Conservation (phyloP, 2,888 invertebrate species). For the Arctia plantaginis region DNA sequence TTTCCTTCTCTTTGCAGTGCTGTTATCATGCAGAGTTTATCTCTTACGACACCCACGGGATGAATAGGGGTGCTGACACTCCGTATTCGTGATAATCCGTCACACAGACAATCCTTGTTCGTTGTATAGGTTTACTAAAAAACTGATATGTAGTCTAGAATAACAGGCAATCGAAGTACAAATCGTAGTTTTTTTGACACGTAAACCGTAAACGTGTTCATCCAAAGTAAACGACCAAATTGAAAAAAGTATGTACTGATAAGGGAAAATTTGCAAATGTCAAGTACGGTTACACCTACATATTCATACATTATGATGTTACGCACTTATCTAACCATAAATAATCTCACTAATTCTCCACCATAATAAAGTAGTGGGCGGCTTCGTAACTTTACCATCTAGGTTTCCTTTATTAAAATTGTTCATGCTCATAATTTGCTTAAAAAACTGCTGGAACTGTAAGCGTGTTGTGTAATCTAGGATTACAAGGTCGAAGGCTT, state of each 20-base stretch:
- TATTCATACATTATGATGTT: neutral
- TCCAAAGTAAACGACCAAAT: no score
- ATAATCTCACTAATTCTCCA: neutral
- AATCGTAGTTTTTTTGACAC: neutral
- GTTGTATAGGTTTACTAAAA: no score
- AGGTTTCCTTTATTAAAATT: neutral
- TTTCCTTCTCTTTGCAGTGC: no score
- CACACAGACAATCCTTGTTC: no score
- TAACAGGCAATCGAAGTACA: neutral
- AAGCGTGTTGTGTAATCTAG: neutral
- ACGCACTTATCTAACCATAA: neutral
- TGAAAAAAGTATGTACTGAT: neutral
- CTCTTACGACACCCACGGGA: no score
- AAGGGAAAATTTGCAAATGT: neutral
- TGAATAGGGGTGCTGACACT: no score
- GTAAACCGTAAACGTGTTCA: neutral
- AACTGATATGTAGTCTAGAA: neutral
- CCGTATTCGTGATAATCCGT: no score
- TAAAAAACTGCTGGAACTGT: neutral
- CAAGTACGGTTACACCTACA: neutral
- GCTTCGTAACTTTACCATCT: neutral
- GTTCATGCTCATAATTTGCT: neutral
- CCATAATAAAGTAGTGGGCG: neutral
- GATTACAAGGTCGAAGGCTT: constrained; percentile 1
- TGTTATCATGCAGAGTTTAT: no score